Evolutionary conservation across 1,140 invertebrate genomes (phyloP).

Genomic region (Limonius californicus): DNA sequence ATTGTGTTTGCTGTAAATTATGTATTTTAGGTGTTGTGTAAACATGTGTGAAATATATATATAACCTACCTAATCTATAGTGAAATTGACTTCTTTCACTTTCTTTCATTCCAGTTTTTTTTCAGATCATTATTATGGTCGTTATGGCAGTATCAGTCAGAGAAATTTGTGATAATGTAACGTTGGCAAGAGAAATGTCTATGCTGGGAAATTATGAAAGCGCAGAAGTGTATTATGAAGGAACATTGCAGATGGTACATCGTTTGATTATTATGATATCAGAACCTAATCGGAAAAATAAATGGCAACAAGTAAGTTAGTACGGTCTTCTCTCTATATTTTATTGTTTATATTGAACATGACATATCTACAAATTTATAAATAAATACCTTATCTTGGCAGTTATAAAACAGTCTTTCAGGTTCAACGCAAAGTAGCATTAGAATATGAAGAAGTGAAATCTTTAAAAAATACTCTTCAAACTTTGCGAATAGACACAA

Average conservation of each 20-base stretch:
- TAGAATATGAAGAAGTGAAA: constrained; percentile 90
- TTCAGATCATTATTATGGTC: background rate
- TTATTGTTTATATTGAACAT: background rate
- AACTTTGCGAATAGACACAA: constrained; percentile 36
- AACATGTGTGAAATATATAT: background rate
- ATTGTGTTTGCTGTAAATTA: background rate
- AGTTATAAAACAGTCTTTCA: too few relatives aligned
- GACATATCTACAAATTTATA: constrained; percentile 15
- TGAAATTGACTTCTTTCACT: too few relatives aligned
- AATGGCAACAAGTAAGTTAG: constrained; percentile 73
- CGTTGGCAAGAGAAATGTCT: constrained; percentile 90
- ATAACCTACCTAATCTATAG: background rate
- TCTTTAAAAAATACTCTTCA: constrained; percentile 66
- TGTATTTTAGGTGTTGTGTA: background rate
- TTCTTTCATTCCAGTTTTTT: too few relatives aligned
- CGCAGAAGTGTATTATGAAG: constrained; percentile 91
- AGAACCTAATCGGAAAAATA: constrained; percentile 73
- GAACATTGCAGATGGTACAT: constrained; percentile 87
- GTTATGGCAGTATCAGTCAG: constrained; percentile 76
- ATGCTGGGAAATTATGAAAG: constrained; percentile 94
- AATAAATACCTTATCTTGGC: constrained; percentile 18
- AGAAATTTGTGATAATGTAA: constrained; percentile 90
- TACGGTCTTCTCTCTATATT: too few relatives aligned
- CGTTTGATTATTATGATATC: constrained; percentile 75
- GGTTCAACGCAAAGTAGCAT: constrained; percentile 85